Base-by-base conservation (phyloP, 2,113 vertebrate genomes). In the Prolemur simus region DNA sequence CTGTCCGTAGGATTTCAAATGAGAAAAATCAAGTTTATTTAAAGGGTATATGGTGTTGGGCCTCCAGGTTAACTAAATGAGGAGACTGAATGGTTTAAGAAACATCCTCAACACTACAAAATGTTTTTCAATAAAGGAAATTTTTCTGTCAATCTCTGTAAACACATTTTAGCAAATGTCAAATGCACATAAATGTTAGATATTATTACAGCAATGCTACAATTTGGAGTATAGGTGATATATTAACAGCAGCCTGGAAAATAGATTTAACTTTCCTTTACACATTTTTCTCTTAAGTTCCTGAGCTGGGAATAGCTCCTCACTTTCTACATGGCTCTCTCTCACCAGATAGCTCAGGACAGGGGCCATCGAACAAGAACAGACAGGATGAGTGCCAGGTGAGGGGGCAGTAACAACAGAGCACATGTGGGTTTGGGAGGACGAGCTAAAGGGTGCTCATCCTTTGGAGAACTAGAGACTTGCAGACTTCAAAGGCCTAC, bases 101-200 rank as follows among this genome's bases (percentile, higher is more conserved):
- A 88, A 77, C 18, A 71, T 56, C 37, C 39, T 86, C 34, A n/a
- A 37, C 1, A 63, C 47, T 29, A 66, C 45, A 76, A 96, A 54
- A 86, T 47, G 45, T 13, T 95, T 96, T 93, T 81, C 58, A 87
- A 89, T 9, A 14, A 88, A 91, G 45, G 23, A 74, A 93, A 64
- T 71, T 89, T 73, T 89, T 60, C 68, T 56, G 32, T 69, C 34
- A 68, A 64, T 58, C 29, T 94, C 23, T 89, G 32, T 87, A 66
- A 74, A 82, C 8, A 92, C n/a, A 84, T 17, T 95, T 91, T 32
- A 88, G 87, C 60, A 91, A 76, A 27, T 54, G 21, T 92, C 4
- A 91, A 93, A 56, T n/a, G n/a, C 3, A 80, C n/a, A 89, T 11
- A 95, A 93, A 93, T 56, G 34, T 34, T 60, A 86, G 56, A 23